Evolutionary conservation across 2,888 invertebrate species (phyloP), one percentile per base, ranked within the genome.

Genomic region (Brenthis hecate): DNA sequence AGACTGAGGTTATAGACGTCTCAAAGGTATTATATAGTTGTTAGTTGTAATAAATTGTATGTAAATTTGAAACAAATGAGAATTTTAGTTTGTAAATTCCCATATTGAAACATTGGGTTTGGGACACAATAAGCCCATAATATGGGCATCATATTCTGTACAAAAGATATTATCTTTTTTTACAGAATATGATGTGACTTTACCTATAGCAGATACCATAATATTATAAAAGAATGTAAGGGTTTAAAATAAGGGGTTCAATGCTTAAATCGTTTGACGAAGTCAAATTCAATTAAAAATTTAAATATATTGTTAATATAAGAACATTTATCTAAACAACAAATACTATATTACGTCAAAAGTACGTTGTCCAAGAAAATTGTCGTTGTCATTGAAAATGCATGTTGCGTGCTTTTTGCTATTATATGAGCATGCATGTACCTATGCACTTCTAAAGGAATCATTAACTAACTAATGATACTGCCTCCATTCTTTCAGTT

Each of bases 351-450:
- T 13, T 8, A 43, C 36, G 13, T 60, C 32, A 56, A 2, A 60
- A 13, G 13, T 6, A 47, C 16, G 58, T 55, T 50, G 48, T 48
- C 48, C 28, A 58, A 48, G 48, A 19, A 55, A 60, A 60, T 55
- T 23, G 58, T 53, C 32, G 47, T 55, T 23, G 19, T 32, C 28
- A 60, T 66, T 58, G 23, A 66, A 66, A 60, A 66, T 66, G 60
- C 66, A 66, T 50, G 11, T 66, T 53, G 65, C 60, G 58, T 66
- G 66, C 48, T 32, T 48, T 55, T 55, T 28, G 55, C 55, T 55
- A 16, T 55, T 8, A 60, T 19, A 32, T 50, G 43, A 48, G n/a
- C 16, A 53, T 53, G 2, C 23, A 58, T 48, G 58, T 14, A 57
- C 47, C 23, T 14, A 23, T 8, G 28, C 1, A 47, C n/a, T 43